Base-by-base conservation (phyloP, 2,888 invertebrate genomes). In the Drosophila atripex region DNA sequence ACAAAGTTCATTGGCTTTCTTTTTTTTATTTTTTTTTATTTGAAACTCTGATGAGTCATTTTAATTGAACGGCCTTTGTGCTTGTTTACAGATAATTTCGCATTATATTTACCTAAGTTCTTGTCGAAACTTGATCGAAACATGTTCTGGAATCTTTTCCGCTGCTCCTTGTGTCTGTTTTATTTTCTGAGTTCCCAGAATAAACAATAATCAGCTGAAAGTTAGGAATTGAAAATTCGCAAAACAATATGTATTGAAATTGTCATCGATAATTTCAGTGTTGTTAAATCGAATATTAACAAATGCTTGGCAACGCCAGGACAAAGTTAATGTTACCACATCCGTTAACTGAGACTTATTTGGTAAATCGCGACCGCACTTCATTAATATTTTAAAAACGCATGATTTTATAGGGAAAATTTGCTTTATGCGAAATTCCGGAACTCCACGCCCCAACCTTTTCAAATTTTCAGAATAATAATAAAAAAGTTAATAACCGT, bases 91-190 rank as follows among this genome's bases (percentile, higher is more conserved):
- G 1, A 3, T 4, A 9, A 43, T n/a, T 23, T 18, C 1, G 1
- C 1, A 1, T 7, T 1, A 14, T n/a, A 66, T 80, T 89, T 86
- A 91, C 91, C 91, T 63, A 91, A 78, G 76, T 90, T 89, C 75
- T 90, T 91, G 14, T 91, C 91, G 72, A 91, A 91, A 56, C 72
- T 87, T 46, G 90, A 88, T 45, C 90, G 90, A 80, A 91, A 91
- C 91, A 91, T 91, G 57, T 74, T 86, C 2, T 23, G 9, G 12
- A 21, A n/a, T 21, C 11, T 45, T 47, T 59, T 61, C 0, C 35
- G 35, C 6, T 35, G 35, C 14, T 35, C 35, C 35, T 35, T 35
- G n/a, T 14, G 6, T n/a, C 35, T 35, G 7, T n/a, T 35, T n/a
- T 35, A 35, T n/a, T 35, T 35, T 35, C n/a, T 5, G 7, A n/a